These are phyloP conservation scores for Equus przewalskii DNA, from an alignment of 2,113 vertebrate species.

Conservation along the genomic window DNA sequence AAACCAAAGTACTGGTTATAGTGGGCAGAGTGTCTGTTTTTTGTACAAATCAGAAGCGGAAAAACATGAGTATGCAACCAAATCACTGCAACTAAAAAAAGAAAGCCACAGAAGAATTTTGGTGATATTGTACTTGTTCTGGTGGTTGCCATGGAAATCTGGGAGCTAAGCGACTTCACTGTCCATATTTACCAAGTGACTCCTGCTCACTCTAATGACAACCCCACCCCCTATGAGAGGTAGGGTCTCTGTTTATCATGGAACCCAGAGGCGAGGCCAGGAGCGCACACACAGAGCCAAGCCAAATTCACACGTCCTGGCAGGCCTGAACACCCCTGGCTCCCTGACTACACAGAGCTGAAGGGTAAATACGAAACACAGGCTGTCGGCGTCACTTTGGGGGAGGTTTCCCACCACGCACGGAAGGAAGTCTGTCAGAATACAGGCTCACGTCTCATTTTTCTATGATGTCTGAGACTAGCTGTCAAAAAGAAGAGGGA, in stretches of 20 bases:
- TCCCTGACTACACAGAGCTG: neutral
- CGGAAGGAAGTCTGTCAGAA: neutral
- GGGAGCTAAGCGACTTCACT: conserved; percentile 73
- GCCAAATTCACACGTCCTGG: conserved; percentile 52
- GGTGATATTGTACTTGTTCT: conserved; percentile 81
- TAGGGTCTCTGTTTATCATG: conserved; percentile 73
- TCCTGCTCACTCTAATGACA: conserved; percentile 62
- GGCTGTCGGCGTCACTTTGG: neutral
- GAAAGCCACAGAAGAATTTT: conserved; percentile 80
- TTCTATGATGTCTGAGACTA: neutral
- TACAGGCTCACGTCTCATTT: neutral
- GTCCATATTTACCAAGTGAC: conserved; percentile 78
- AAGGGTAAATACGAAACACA: conserved; percentile 38
- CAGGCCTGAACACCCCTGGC: conserved; percentile 60
- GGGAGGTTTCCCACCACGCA: neutral
- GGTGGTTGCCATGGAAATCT: conserved; percentile 82
- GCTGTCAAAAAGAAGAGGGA: neutral
- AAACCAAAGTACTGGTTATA: conserved; percentile 47
- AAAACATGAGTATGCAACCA: conserved; percentile 74
- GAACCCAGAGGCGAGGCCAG: conserved; percentile 23
- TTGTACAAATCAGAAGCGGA: conserved; percentile 76
- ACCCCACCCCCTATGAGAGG: neutral
- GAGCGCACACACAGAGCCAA: conserved; percentile 36
- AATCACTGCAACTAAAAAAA: conserved; percentile 81
- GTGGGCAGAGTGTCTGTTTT: conserved; percentile 63